Base-by-base conservation (phyloP, 2,113 vertebrate genomes). In the Pangasianodon gigas region DNA sequence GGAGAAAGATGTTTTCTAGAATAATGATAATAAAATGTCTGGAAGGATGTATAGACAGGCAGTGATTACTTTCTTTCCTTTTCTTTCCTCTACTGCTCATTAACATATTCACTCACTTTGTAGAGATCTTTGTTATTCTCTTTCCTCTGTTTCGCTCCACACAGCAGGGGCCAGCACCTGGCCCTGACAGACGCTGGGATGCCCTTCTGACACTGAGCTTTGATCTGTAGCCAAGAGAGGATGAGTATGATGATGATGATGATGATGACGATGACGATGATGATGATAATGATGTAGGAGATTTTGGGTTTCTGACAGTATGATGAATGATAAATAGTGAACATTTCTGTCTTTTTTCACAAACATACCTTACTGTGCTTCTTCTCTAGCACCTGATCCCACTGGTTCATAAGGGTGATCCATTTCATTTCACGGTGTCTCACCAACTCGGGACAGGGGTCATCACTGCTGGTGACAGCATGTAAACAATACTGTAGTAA, bases 371-470 rank as follows among this genome's bases (percentile, higher is more conserved):
- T 97, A 90, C 95, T 97, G 91, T 94, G 95, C 85, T 95, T 95
- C 88, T 96, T 96, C 1, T 94, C 92, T 90, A 97, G 93, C 80
- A 97, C 95, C 80, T 95, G 96, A 83, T 97, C 96, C 97, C 97
- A 97, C 54, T 97, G 96, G 8, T 87, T 93, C 0, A 96, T 97
- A 93, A 98, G 96, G 84, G 95, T 95, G 75, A 98, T 95, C 97
- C 97, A 98, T 91, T 97, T 97, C 94, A 95, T 94, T 93, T 98
- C 97, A 85, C 97, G 94, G 89, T 97, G 97, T 74, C 97, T 95
- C 91, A 98, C 95, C 41, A 97, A 90, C 89, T 96, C 96, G 62
- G 96, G 95, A 19, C 96, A 48, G 3, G 96, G 96, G 1, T 96
- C 95, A 58, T 94, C 93, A 90, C 90, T 93, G 89, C 95, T 95